phyloP scores from a whole-genome alignment of 2,888 invertebrate genomes.

The Synanthedon tipuliformis region DNA sequence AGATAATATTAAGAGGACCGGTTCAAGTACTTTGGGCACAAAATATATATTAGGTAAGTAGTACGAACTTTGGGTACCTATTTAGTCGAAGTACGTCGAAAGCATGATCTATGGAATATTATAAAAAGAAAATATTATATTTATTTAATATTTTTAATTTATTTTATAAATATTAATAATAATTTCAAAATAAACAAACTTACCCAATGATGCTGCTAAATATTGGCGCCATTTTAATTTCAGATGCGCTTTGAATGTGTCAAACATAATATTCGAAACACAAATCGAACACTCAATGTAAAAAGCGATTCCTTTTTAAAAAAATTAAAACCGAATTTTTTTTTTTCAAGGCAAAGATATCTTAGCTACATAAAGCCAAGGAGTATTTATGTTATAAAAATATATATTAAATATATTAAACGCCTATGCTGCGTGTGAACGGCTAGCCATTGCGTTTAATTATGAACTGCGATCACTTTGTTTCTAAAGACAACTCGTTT shows the following conservation, averaged over 20 bases:
- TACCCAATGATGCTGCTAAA: slow-evolving; percentile 58
- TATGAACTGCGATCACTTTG: slow-evolving; percentile 16
- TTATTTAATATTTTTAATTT: not conserved
- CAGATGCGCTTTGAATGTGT: slow-evolving; percentile 29
- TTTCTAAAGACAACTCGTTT: slow-evolving; percentile 10
- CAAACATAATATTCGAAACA: slow-evolving; percentile 26
- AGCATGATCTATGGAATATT: too few relatives aligned
- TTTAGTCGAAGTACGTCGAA: too few relatives aligned
- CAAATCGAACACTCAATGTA: slow-evolving; percentile 7
- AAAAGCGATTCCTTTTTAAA: too few relatives aligned
- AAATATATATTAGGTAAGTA: too few relatives aligned
- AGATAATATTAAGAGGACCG: too few relatives aligned
- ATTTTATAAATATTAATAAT: not conserved
- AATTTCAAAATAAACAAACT: slow-evolving; percentile 10
- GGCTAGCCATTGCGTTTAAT: slow-evolving; percentile 26
- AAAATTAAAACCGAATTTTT: not conserved
- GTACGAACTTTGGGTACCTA: too few relatives aligned
- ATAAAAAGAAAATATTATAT: not conserved
- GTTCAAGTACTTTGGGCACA: too few relatives aligned
- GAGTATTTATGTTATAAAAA: not conserved
- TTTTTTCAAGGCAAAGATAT: not conserved
- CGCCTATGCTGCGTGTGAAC: slow-evolving; percentile 23
- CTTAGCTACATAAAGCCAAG: not conserved
- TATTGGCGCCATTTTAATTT: slow-evolving; percentile 60
- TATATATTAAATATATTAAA: not conserved